These are phyloP conservation scores for Orthosia cruda DNA, from an alignment of 2,888 invertebrate genomes.

Conservation along the genomic window DNA sequence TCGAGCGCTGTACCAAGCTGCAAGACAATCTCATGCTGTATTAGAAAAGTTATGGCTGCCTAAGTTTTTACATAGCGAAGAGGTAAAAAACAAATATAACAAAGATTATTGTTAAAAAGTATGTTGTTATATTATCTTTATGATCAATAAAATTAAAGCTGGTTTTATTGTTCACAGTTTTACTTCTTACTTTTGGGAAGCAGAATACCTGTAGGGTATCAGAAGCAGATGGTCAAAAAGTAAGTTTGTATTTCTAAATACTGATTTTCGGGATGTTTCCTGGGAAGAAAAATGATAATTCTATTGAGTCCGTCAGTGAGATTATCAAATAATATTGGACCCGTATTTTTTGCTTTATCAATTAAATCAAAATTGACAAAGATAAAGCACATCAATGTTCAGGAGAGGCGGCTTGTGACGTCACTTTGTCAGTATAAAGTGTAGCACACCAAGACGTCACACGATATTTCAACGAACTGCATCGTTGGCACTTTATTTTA, in stretches of 20 bases:
- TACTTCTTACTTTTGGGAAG: conserved; percentile 94
- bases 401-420: too few species aligned
- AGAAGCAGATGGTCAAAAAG: conserved; percentile 91
- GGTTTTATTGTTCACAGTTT: conserved; percentile 90
- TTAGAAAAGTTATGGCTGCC: conserved; percentile 95
- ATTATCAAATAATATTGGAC: too few species aligned
- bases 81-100: conserved; percentile 87
- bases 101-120: neutral
- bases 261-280: too few species aligned
- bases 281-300: too few species aligned
- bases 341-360: too few species aligned
- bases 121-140: neutral
- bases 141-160: conserved; percentile 19
- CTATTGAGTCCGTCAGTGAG: too few species aligned
- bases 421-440: too few species aligned
- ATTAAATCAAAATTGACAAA: too few species aligned
- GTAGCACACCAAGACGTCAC: too few species aligned
- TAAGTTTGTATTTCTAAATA: conserved; percentile 75
- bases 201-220: conserved; percentile 91
- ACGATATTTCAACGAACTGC: too few species aligned
- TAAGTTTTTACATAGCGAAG: conserved; percentile 96
- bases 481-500: too few species aligned
- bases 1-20: conserved; percentile 95
- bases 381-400: too few species aligned
- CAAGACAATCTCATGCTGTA: conserved; percentile 94